phyloP scores from a whole-genome alignment of 2,888 invertebrate genomes.

The Drosophila eohydei region DNA sequence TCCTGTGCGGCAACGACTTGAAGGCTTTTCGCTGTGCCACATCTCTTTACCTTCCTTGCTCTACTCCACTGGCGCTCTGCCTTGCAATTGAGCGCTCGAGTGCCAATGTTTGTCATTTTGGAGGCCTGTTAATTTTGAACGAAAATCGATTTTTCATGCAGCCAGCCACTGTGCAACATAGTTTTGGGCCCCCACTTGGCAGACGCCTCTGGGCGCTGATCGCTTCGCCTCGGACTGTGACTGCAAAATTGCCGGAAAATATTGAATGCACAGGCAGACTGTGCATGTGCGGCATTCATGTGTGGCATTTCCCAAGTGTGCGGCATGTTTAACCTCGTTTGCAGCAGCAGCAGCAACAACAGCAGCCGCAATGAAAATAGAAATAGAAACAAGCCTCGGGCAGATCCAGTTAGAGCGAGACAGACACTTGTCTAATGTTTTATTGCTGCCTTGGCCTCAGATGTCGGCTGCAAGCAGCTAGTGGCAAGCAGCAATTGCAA shows the following conservation, averaged over 20 bases:
- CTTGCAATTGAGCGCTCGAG: conserved; percentile 58
- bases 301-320: conserved; percentile 65
- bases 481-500: conserved; percentile 63
- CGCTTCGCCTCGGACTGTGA: conserved; percentile 39
- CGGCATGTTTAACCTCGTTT: conserved; percentile 79
- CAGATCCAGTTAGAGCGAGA: conserved; percentile 23
- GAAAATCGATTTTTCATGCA: conserved; percentile 75
- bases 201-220: conserved; percentile 36
- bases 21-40: conserved; percentile 39
- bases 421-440: conserved; percentile 76
- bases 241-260: conserved; percentile 74
- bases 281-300: conserved; percentile 28
- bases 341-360: conserved; percentile 32
- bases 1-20: conserved; percentile 68
- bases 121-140: conserved; percentile 81
- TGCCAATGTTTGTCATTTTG: conserved; percentile 79
- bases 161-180: neutral
- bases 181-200: neutral
- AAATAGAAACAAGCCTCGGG: conserved; percentile 33
- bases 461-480: conserved; percentile 11
- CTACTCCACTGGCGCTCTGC: neutral
- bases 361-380: conserved; percentile 15
- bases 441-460: conserved; percentile 62
- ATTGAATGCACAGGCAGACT: conserved; percentile 58
- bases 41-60: conserved; percentile 8